Percentiles rank a stretch among this genome's conserved stretches.
Conservation (phyloP, 2,888 invertebrate species). For the Mystacides longicornis region DNA sequence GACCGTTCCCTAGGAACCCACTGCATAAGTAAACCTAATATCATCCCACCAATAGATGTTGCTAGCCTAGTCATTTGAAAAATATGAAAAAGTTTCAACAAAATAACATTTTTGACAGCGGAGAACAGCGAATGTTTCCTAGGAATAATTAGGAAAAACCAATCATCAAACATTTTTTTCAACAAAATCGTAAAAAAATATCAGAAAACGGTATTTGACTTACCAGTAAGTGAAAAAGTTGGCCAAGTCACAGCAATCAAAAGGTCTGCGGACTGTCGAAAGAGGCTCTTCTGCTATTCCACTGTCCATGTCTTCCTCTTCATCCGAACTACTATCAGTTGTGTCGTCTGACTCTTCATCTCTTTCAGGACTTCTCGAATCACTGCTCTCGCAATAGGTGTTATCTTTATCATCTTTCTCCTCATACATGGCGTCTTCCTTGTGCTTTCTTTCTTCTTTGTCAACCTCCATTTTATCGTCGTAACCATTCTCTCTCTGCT, state of each 20-base stretch:
- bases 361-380: slow-evolving; percentile 10
- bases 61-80: too few relatives aligned
- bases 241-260: slow-evolving; percentile 23
- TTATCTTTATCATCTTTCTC: background rate
- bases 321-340: slow-evolving; percentile 12
- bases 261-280: slow-evolving; percentile 16
- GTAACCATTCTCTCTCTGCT: background rate
- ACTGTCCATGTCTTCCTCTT: slow-evolving; percentile 25
- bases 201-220: too few relatives aligned
- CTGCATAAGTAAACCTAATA: too few relatives aligned
- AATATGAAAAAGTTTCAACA: too few relatives aligned
- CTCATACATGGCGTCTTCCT: background rate
- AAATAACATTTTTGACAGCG: too few relatives aligned
- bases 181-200: too few relatives aligned
- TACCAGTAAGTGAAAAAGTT: slow-evolving; percentile 24
- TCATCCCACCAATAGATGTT: too few relatives aligned
- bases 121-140: too few relatives aligned
- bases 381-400: background rate
- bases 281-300: slow-evolving; percentile 25
- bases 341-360: slow-evolving; percentile 11
- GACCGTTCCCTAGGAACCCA: too few relatives aligned
- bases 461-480: background rate
- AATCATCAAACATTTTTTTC: too few relatives aligned
- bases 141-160: too few relatives aligned
- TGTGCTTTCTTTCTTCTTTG: background rate